Base-by-base conservation (phyloP, 2,113 vertebrate species). In the Myrmecobius fasciatus region DNA sequence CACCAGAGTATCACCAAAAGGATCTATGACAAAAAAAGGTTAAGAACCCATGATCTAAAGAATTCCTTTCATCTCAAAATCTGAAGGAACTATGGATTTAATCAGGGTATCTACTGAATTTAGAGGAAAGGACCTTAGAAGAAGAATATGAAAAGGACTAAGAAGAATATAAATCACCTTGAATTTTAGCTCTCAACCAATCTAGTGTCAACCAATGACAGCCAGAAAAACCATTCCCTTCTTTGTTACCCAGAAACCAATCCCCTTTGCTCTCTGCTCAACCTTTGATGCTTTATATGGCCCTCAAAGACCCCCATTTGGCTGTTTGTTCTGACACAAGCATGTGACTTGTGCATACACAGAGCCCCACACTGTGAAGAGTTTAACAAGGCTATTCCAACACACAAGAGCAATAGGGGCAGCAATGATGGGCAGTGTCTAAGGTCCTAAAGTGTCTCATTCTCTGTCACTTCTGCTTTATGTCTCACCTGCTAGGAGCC, bases 281-380 rank as follows among this genome's bases (percentile, higher is more conserved):
- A 89, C 53, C 93, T 91, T 67, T 83, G 4, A 24, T 22, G 67
- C 20, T 43, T 7, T 24, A 20, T 60, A 24, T 56, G 88, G 36
- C 28, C 51, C 46, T 52, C 36, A 10, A 28, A 91, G 89, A 93
- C 52, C 89, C 93, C 93, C 52, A 52, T 43, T 48, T 1, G 1
- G 92, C 56, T 96, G 47, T 95, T 95, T 93, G 67, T 53, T 60
- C 96, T 96, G 97, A 97, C 91, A 92, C 51, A 36, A 91, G 17
- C 31, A 92, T 92, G 95, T 67, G 43, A 24, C 22, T 89, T 93
- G 60, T 90, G 52, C 89, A 43, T 60, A 94, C 51, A 90, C 22
- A 96, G 75, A 96, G 89, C 60, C 89, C 91, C 10, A 53, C 90
- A 94, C 60, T n/a, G 91, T 93, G 46, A 11, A 2, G 91, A 52